Base-by-base conservation (phyloP, 2,797 vertebrate genomes). In the Chelidonichthys spinosus region DNA sequence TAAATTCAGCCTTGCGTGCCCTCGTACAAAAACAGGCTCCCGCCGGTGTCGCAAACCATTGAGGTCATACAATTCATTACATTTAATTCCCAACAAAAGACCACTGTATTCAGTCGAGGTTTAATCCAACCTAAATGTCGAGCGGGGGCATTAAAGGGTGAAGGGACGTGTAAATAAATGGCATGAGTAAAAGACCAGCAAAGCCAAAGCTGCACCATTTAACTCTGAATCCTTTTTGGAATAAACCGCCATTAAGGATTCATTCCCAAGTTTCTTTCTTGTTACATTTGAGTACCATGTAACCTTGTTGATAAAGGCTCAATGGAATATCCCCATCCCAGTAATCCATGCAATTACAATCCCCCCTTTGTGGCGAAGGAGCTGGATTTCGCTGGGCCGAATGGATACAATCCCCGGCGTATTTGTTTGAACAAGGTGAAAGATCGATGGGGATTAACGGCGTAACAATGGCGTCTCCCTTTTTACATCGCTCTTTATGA, bases 301-400 rank as follows among this genome's bases (percentile, higher is more conserved):
- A 89, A 84, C 89, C 85, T 83, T 84, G 81, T 87, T 93, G 92
- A 93, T 93, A 92, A 94, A 87, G 71, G 74, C 85, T 87, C 81
- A 86, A 91, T 70, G 82, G 90, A 93, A 91, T 82, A 91, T 85
- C 87, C 87, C 87, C 85, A 80, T 85, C 69, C 47, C 74, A 61
- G 71, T 94, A 93, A 94, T 93, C 93, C 92, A 66, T 64, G 76
- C 87, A 93, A 94, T 89, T 88, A 92, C 92, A 92, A 85, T 88
- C 86, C 82, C 66, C 77, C 76, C 87, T 90, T 94, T 94, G 92
- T 93, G 70, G 49, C 35, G 71, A 76, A 77, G 66, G 78, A 60
- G 83, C 50, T 76, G 76, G 90, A 89, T 91, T 93, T 84, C 79
- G 68, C 69, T 67, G 0, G 79, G 74, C 70, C 9, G 55, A 82